Evolutionary conservation across 2,797 vertebrate genomes (phyloP).

Genomic region (Chromis chromis): DNA sequence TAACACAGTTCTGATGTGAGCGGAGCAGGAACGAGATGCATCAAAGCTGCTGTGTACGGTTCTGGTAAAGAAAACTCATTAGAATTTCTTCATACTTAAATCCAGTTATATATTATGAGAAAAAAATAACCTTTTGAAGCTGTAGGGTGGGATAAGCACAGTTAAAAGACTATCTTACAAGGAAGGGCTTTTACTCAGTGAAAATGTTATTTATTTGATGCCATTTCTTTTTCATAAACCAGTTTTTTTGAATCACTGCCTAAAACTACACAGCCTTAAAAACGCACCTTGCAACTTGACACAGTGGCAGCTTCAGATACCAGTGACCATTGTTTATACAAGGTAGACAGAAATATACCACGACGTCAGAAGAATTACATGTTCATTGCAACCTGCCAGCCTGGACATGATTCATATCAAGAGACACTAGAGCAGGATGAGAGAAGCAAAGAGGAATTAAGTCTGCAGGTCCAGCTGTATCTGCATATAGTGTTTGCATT

Average conservation of each 20-base stretch:
- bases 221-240: constrained; percentile 7
- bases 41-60: constrained; percentile 32
- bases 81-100: constrained; percentile 32
- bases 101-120: constrained; percentile 9
- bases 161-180: constrained; percentile 16
- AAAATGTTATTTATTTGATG: constrained; percentile 28
- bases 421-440: background rate
- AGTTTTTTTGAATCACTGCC: background rate
- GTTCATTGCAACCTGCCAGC: constrained; percentile 28
- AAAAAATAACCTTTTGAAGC: constrained; percentile 35
- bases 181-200: constrained; percentile 16
- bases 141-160: constrained; percentile 8
- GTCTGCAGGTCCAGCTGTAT: background rate
- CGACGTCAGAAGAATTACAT: constrained; percentile 45
- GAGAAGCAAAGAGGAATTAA: background rate
- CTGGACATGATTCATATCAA: constrained; percentile 28
- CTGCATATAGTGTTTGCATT: constrained; percentile 1
- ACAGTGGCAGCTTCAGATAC: constrained; percentile 8
- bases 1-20: constrained; percentile 56
- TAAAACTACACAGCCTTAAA: constrained; percentile 21
- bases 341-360: constrained; percentile 29
- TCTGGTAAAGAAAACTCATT: constrained; percentile 14
- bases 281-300: constrained; percentile 7
- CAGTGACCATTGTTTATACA: constrained; percentile 38
- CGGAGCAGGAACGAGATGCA: constrained; percentile 30